phyloP scores from a whole-genome alignment of 2,888 invertebrate species.

The Glaucopsyche alexis region DNA sequence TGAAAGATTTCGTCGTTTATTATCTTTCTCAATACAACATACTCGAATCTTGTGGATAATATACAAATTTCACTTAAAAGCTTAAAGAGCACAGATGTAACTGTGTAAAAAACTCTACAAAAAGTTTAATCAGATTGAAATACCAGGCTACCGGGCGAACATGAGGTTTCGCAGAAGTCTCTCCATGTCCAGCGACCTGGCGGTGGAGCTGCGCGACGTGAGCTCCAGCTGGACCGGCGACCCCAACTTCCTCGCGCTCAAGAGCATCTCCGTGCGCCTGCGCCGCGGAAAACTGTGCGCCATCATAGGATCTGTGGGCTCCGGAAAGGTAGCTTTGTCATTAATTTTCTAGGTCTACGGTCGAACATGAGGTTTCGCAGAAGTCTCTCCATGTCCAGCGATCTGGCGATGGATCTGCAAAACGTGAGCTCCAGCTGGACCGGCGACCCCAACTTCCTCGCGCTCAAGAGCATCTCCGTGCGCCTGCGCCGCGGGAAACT shows the following conservation, averaged over 20 bases:
- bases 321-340: slow-evolving; percentile 80
- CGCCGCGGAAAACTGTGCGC: slow-evolving; percentile 82
- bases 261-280: slow-evolving; percentile 74
- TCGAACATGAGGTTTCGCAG: slow-evolving; percentile 47
- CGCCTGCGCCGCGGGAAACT: slow-evolving; percentile 79
- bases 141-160: slow-evolving; percentile 38
- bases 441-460: slow-evolving; percentile 70
- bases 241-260: slow-evolving; percentile 75
- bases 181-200: slow-evolving; percentile 57
- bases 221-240: slow-evolving; percentile 76
- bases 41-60: too few relatives aligned
- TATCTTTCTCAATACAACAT: too few relatives aligned
- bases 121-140: not conserved
- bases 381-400: slow-evolving; percentile 56
- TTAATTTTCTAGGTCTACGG: slow-evolving; percentile 35
- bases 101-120: not conserved
- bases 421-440: slow-evolving; percentile 77
- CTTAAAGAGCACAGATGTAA: too few relatives aligned
- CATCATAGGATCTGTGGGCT: slow-evolving; percentile 87
- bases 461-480: slow-evolving; percentile 76
- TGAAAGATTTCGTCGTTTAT: too few relatives aligned
- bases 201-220: slow-evolving; percentile 60
- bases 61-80: too few relatives aligned
- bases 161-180: slow-evolving; percentile 51
- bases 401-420: slow-evolving; percentile 57